Base-by-base conservation (phyloP, 1,140 invertebrate species). In the Panulirus ornatus region DNA sequence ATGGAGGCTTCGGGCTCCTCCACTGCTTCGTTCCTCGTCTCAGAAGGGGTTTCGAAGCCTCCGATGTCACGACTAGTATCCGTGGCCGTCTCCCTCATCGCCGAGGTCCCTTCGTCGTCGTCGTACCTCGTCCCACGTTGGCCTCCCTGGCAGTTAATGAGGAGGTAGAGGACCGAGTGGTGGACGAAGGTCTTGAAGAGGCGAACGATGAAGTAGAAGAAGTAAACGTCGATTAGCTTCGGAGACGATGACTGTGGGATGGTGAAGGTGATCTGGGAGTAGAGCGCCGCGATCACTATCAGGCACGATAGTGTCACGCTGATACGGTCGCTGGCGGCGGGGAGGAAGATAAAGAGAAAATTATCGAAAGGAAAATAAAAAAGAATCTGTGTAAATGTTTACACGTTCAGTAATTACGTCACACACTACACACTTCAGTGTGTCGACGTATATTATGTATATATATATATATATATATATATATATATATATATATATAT, bases 381-480 rank as follows among this genome's bases (percentile, higher is more conserved):
- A n/a, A n/a, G n/a, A n/a, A n/a, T n/a, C n/a, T n/a, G n/a, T n/a
- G n/a, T n/a, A n/a, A n/a, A n/a, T n/a, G n/a, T n/a, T n/a, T n/a
- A n/a, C n/a, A n/a, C n/a, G n/a, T n/a, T n/a, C n/a, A n/a, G n/a
- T n/a, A n/a, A n/a, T n/a, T n/a, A n/a, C n/a, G n/a, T n/a, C n/a
- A n/a, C n/a, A n/a, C n/a, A n/a, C n/a, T n/a, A n/a, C n/a, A n/a
- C n/a, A n/a, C n/a, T n/a, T n/a, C n/a, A n/a, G n/a, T n/a, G n/a
- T n/a, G n/a, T n/a, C n/a, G n/a, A n/a, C n/a, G n/a, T n/a, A n/a
- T n/a, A n/a, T n/a, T n/a, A n/a, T n/a, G n/a, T n/a, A n/a, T n/a
- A n/a, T n/a, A n/a, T n/a, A n/a, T n/a, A n/a, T n/a, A n/a, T 73
- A 73, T 73, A 73, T 73, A 73, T 73, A 73, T 73, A 73, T 73